Conservation (phyloP, 2,888 invertebrate species). For the Bugulina stolonifera region DNA sequence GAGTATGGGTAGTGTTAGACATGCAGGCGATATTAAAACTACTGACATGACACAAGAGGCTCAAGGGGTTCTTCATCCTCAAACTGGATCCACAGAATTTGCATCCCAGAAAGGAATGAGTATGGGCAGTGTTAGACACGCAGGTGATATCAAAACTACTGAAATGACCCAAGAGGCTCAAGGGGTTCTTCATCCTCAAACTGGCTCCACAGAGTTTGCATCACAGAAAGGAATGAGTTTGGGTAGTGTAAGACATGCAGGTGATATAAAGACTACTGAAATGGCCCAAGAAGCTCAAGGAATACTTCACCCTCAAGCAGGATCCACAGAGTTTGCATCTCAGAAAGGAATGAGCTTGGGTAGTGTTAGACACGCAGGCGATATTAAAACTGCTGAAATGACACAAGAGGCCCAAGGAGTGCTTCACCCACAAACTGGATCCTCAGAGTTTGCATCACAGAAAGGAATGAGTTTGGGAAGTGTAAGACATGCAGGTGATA, state of each 20-base stretch:
- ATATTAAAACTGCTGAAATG: neutral
- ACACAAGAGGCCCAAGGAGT: neutral
- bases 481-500: neutral
- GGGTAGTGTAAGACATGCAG: neutral
- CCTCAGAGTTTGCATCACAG: constrained; percentile 2
- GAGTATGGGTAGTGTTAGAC: neutral
- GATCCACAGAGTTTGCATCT: neutral
- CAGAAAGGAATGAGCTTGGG: constrained; percentile 15
- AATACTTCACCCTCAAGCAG: constrained; percentile 1
- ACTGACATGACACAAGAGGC: neutral
- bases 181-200: neutral
- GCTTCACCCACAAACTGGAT: constrained; percentile 1
- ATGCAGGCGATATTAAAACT: neutral
- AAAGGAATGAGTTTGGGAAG: neutral
- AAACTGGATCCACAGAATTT: neutral
- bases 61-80: neutral
- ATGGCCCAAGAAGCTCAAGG: constrained; percentile 8
- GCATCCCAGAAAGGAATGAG: constrained; percentile 18
- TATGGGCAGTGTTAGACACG: neutral
- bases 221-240: constrained; percentile 15
- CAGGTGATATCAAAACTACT: neutral
- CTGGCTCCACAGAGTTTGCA: neutral
- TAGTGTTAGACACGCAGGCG: neutral
- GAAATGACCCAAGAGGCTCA: neutral
- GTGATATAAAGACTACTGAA: neutral